phyloP scores from a whole-genome alignment of 1,140 invertebrate genomes.

The Carposina sasakii region DNA sequence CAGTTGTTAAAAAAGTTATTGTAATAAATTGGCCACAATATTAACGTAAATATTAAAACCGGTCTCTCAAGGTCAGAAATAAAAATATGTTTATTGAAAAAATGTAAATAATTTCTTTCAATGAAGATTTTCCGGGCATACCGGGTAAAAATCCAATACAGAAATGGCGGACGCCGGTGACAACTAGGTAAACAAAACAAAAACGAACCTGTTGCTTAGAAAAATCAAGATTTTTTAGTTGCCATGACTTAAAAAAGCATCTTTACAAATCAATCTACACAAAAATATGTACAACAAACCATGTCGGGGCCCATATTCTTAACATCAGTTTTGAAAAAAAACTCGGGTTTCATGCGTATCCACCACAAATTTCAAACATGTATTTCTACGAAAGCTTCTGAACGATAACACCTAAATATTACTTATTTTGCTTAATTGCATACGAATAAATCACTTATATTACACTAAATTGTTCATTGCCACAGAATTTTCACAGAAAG shows the following conservation, averaged over 20 bases:
- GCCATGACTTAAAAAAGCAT: conserved; percentile 62
- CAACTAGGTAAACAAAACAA: conserved; percentile 73
- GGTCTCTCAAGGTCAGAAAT: no score
- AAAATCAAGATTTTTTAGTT: conserved; percentile 40
- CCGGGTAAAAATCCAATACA: conserved; percentile 56
- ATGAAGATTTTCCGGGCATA: no score
- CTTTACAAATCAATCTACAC: conserved; percentile 28
- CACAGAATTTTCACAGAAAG: conserved; percentile 48
- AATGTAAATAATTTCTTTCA: no score
- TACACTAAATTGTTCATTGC: conserved; percentile 43
- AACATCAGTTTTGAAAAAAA: conserved; percentile 80
- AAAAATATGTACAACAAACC: conserved; percentile 68
- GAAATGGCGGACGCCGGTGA: conserved; percentile 72
- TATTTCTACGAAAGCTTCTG: conserved; percentile 59
- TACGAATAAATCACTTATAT: conserved; percentile 50
- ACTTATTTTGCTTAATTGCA: conserved; percentile 37
- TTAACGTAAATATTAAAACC: no score
- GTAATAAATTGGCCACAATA: no score
- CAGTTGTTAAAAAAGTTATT: no score
- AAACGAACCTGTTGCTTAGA: conserved; percentile 65
- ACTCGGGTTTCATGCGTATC: conserved; percentile 80
- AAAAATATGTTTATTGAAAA: no score
- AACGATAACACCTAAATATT: conserved; percentile 31
- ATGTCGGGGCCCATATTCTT: conserved; percentile 84
- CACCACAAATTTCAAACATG: conserved; percentile 62